Conservation (phyloP, 2,797 vertebrate genomes). For the Sebastes itinus region DNA sequence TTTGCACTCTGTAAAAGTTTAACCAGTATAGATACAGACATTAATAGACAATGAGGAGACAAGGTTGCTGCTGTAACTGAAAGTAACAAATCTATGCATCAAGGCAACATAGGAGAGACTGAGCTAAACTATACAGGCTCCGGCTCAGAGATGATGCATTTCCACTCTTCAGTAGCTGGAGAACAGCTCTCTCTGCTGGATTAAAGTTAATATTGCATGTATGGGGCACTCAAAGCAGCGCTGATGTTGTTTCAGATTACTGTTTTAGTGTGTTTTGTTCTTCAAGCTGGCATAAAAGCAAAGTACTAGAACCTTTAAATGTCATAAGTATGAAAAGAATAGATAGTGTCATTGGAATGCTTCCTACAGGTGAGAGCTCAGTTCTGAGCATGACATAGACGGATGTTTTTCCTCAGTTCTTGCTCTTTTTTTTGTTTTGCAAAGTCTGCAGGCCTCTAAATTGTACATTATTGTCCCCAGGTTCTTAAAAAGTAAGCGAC, state of each 20-base stretch:
- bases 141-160: conserved; percentile 14
- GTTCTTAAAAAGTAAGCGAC: too few relatives aligned
- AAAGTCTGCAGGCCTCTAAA: neutral
- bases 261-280: neutral
- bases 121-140: conserved; percentile 4
- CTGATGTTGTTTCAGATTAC: neutral
- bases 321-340: neutral
- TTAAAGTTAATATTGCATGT: conserved; percentile 27
- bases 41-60: neutral
- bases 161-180: conserved; percentile 40
- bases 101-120: conserved; percentile 12
- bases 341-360: neutral
- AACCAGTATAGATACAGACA: neutral
- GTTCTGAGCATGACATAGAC: neutral
- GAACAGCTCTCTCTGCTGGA: conserved; percentile 70
- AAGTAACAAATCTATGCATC: neutral
- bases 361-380: neutral
- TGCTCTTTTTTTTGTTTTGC: neutral
- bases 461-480: neutral
- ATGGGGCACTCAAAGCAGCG: neutral
- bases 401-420: neutral
- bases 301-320: conserved; percentile 15
- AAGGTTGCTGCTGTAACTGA: neutral
- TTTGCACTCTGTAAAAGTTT: neutral
- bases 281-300: neutral